Evolutionary conservation across 2,113 vertebrate genomes (phyloP).

Genomic region (Pangasianodon hypophthalmus): DNA sequence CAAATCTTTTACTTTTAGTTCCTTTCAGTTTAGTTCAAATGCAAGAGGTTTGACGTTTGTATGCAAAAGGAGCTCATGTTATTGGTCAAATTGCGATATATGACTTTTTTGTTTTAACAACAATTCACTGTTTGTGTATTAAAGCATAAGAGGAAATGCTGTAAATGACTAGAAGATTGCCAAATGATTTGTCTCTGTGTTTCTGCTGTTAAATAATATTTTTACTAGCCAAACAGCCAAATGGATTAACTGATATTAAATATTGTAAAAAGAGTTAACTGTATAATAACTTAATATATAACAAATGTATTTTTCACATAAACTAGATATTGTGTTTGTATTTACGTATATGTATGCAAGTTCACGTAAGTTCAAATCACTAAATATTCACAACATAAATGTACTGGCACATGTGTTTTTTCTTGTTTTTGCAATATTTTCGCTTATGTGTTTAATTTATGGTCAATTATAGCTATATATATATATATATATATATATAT

Average conservation of each 20-base stretch:
- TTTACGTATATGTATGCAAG: no score
- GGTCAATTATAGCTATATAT: background rate
- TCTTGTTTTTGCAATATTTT: background rate
- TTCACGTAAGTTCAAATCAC: background rate
- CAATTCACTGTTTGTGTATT: background rate
- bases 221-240: background rate
- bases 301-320: background rate
- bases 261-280: background rate
- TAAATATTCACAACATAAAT: background rate
- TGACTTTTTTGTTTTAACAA: no score
- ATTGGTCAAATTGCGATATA: background rate
- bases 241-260: background rate
- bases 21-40: background rate
- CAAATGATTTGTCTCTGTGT: no score
- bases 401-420: background rate
- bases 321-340: no score
- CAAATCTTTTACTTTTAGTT: background rate
- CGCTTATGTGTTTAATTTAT: background rate
- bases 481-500: no score
- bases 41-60: background rate
- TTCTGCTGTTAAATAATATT: background rate
- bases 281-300: background rate
- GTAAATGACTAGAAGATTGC: no score
- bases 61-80: background rate
- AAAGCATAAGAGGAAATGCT: background rate